These are phyloP conservation scores for Dufourea novaeangliae DNA, from an alignment of 1,140 invertebrate species.

Conservation along the genomic window DNA sequence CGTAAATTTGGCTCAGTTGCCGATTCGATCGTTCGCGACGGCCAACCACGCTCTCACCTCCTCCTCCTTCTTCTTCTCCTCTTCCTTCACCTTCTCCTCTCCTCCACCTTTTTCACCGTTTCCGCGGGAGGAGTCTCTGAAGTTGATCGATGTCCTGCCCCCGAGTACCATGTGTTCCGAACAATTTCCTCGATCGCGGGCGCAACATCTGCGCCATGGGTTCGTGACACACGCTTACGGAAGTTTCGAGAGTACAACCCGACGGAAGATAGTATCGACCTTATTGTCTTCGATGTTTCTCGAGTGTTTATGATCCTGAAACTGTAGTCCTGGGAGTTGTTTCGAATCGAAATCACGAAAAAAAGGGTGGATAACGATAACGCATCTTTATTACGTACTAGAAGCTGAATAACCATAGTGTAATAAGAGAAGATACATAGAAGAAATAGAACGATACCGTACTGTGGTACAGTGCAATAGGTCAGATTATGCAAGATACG, in stretches of 20 bases:
- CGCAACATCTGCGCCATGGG: background rate
- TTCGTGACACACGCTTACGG: background rate
- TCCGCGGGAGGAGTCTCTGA: background rate
- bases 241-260: background rate
- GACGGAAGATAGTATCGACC: background rate
- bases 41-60: background rate
- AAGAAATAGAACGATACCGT: too few species aligned
- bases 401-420: too few species aligned
- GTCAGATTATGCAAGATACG: too few species aligned
- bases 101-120: background rate
- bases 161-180: background rate
- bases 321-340: too few species aligned
- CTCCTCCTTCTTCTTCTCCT: too few species aligned
- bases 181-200: slow-evolving; percentile 3
- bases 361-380: too few species aligned
- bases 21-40: background rate
- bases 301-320: background rate
- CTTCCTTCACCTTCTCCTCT: background rate
- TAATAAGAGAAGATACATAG: too few species aligned
- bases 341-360: too few species aligned
- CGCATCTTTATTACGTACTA: too few species aligned
- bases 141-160: background rate
- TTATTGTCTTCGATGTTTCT: background rate
- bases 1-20: slow-evolving; percentile 14
- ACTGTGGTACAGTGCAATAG: too few species aligned